A percentile compares a stretch with the other conserved stretches of the same genome.
Evolutionary conservation across 2,888 invertebrate species (phyloP).

Genomic region (Acrobasis suavella): DNA sequence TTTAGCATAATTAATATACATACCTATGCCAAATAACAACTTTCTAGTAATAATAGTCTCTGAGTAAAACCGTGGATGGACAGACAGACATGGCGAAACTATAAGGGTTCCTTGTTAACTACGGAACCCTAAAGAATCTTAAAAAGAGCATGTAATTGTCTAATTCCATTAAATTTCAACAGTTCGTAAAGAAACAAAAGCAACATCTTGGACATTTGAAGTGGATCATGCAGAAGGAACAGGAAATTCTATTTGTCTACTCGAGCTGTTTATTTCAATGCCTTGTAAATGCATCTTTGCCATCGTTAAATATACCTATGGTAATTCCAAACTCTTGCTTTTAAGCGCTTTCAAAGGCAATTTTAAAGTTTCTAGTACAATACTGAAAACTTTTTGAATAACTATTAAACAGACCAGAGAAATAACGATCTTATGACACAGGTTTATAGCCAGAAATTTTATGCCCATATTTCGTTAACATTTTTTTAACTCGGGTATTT

Average conservation of each 20-base stretch:
- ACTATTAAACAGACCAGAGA: not conserved
- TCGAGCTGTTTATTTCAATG: not conserved
- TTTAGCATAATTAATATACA: too few relatives aligned
- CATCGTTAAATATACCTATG: conserved; percentile 2
- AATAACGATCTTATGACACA: not conserved
- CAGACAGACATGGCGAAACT: too few relatives aligned
- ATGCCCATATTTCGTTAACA: not conserved
- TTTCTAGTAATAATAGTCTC: too few relatives aligned
- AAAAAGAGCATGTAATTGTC: too few relatives aligned
- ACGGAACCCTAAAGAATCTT: too few relatives aligned
- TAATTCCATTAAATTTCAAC: too few relatives aligned
- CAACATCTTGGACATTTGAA: too few relatives aligned
- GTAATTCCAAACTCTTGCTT: not conserved
- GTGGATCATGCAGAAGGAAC: not conserved
- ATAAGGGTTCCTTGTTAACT: too few relatives aligned
- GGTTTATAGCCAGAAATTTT: not conserved
- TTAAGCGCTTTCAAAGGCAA: conserved; percentile 1
- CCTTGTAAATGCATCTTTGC: not conserved
- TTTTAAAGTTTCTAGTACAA: not conserved
- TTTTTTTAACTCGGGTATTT: too few relatives aligned
- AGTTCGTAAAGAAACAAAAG: too few relatives aligned
- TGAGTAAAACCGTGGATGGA: too few relatives aligned
- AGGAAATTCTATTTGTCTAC: not conserved
- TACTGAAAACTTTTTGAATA: not conserved
- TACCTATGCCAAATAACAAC: too few relatives aligned